Percentiles rank a stretch among this genome's conserved stretches.
These are phyloP conservation scores for Esox niger DNA, from an alignment of 2,113 vertebrate species.

Conservation along the genomic window DNA sequence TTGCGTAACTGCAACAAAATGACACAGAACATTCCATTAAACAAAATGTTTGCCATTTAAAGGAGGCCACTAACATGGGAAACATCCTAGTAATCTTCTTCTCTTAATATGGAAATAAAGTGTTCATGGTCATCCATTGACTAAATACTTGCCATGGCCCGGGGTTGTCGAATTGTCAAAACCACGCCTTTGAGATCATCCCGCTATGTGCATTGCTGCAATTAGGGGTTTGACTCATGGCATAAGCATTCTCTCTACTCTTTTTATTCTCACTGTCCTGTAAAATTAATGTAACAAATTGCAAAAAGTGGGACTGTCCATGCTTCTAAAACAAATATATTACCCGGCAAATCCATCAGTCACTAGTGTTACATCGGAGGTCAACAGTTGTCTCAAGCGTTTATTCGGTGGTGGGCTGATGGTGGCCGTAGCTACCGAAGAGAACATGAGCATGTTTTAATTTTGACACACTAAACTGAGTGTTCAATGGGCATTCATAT, in stretches of 20 bases:
- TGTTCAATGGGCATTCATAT: not conserved
- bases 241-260: too few species aligned
- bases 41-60: not conserved
- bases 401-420: conserved; percentile 56
- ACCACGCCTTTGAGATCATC: not conserved
- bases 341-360: conserved; percentile 72
- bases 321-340: conserved; percentile 13
- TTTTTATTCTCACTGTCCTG: too few species aligned
- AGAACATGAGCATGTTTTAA: not conserved
- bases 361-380: conserved; percentile 61
- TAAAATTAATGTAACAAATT: too few species aligned
- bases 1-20: conserved; percentile 52
- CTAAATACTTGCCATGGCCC: too few species aligned
- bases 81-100: not conserved
- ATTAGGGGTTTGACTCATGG: too few species aligned
- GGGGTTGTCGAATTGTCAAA: too few species aligned
- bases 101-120: not conserved
- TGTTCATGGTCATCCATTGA: too few species aligned
- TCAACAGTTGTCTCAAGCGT: conserved; percentile 54
- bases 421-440: conserved; percentile 57
- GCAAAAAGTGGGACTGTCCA: too few species aligned
- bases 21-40: not conserved
- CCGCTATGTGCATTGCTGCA: too few species aligned
- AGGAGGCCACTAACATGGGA: not conserved
- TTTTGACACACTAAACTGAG: not conserved